A percentile compares a stretch with the other conserved stretches of the same genome.
Evolutionary conservation across 2,113 vertebrate species (phyloP).

Genomic region (Xerus inauris): DNA sequence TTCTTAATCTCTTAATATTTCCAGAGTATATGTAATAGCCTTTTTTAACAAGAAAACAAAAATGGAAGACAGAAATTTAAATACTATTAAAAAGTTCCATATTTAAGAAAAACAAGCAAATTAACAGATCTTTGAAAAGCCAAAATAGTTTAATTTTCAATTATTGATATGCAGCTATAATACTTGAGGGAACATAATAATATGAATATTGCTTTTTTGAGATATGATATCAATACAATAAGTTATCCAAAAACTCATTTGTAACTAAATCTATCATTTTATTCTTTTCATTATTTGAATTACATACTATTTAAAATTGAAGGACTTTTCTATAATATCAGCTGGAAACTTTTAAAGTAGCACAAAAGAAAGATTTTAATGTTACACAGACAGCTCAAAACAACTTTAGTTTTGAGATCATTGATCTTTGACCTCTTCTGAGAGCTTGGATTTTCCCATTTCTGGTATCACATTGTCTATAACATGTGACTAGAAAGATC

Average conservation of each 20-base stretch:
- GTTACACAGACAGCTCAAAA: background rate
- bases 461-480: background rate
- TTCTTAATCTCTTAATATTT: conserved; percentile 21
- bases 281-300: background rate
- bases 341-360: background rate
- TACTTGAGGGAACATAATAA: background rate
- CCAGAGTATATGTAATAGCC: background rate
- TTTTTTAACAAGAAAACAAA: background rate
- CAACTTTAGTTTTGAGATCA: background rate
- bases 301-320: background rate
- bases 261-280: background rate
- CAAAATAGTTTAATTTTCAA: background rate
- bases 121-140: background rate
- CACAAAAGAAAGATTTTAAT: background rate
- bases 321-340: background rate
- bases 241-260: background rate
- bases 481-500: background rate
- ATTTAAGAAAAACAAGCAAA: background rate
- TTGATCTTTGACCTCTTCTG: background rate
- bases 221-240: background rate
- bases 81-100: background rate
- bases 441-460: background rate
- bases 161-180: background rate
- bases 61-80: background rate
- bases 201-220: background rate